These are phyloP conservation scores for Menidia menidia DNA, from an alignment of 2,797 vertebrate genomes.

Conservation along the genomic window DNA sequence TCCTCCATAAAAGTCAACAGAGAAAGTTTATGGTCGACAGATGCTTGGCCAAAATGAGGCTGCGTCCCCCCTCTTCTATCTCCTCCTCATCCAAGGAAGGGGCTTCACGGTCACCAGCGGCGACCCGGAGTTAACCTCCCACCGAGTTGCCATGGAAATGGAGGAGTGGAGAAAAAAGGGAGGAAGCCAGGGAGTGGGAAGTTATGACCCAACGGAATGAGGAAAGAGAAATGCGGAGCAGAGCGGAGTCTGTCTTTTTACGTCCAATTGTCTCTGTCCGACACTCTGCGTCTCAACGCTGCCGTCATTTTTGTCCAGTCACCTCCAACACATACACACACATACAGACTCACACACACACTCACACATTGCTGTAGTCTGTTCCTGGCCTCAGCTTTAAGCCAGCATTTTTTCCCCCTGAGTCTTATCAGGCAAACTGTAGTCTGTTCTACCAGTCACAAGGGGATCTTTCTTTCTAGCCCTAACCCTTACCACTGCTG, in stretches of 20 bases:
- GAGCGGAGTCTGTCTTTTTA: slow-evolving; percentile 49
- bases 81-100: slow-evolving; percentile 55
- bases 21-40: slow-evolving; percentile 84
- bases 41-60: slow-evolving; percentile 78
- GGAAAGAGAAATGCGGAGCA: slow-evolving; percentile 42
- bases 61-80: slow-evolving; percentile 44
- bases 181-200: slow-evolving; percentile 73
- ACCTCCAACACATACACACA: slow-evolving; percentile 19
- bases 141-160: slow-evolving; percentile 74
- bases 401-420: slow-evolving; percentile 12
- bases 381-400: slow-evolving; percentile 28
- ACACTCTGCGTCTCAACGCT: slow-evolving; percentile 36
- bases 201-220: slow-evolving; percentile 67
- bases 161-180: slow-evolving; percentile 75
- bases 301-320: slow-evolving; percentile 44
- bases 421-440: slow-evolving; percentile 44
- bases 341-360: not conserved
- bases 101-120: slow-evolving; percentile 61
- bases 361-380: slow-evolving; percentile 4
- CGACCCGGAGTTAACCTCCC: slow-evolving; percentile 82
- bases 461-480: slow-evolving; percentile 51
- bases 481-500: slow-evolving; percentile 32
- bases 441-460: slow-evolving; percentile 44
- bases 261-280: slow-evolving; percentile 42
- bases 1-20: slow-evolving; percentile 81